Evolutionary conservation across 2,888 invertebrate species (phyloP).

Genomic region (Torymus texanus): DNA sequence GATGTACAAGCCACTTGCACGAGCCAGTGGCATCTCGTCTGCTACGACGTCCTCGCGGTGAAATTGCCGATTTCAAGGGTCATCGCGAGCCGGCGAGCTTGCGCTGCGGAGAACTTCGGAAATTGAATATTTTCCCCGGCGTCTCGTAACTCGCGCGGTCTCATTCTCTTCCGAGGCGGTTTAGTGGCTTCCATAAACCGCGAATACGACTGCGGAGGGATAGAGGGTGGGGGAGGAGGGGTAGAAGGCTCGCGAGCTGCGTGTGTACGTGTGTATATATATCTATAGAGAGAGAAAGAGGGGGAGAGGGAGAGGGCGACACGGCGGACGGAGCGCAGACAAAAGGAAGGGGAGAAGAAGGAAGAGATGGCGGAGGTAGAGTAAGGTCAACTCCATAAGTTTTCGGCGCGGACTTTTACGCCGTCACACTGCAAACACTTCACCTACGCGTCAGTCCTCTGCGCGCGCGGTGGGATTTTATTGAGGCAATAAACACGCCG

Average conservation of each 20-base stretch:
- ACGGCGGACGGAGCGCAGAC: background rate
- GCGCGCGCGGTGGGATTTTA: conserved; percentile 38
- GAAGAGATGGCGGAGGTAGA: background rate
- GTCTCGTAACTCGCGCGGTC: conserved; percentile 49
- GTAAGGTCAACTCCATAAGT: conserved; percentile 53
- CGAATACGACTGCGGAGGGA: conserved; percentile 42
- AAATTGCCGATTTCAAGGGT: conserved; percentile 54
- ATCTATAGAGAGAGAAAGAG: background rate
- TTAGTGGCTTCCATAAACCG: conserved; percentile 56
- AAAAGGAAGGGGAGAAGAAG: conserved; percentile 6
- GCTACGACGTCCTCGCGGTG: conserved; percentile 6
- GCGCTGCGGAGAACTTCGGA: conserved; percentile 45
- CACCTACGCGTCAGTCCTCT: conserved; percentile 44
- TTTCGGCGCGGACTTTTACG: conserved; percentile 51
- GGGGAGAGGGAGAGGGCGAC: background rate
- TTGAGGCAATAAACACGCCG: conserved; percentile 52
- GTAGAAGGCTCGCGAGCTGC: background rate
- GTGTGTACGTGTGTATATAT: background rate
- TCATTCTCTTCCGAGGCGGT: conserved; percentile 48
- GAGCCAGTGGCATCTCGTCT: background rate
- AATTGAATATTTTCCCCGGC: conserved; percentile 57
- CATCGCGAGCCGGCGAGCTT: conserved; percentile 29
- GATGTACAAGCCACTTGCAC: too few species aligned
- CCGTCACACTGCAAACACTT: conserved; percentile 51
- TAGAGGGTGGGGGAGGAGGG: background rate